These are phyloP conservation scores for Cyrtorhinus lividipennis DNA, from an alignment of 1,140 invertebrate species.

Conservation along the genomic window DNA sequence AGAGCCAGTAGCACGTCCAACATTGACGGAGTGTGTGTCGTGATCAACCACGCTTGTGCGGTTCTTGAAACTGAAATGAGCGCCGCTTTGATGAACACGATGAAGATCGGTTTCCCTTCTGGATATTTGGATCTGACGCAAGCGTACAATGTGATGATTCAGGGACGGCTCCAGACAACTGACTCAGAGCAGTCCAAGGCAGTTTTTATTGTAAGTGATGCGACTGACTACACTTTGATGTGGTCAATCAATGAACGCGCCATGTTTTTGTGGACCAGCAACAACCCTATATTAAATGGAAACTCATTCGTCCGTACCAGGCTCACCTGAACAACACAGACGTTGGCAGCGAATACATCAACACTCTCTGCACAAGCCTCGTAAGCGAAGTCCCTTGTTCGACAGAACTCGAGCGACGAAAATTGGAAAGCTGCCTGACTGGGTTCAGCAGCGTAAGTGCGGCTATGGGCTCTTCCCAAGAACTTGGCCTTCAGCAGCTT, in stretches of 20 bases:
- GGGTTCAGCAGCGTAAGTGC: constrained; percentile 59
- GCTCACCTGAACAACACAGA: constrained; percentile 90
- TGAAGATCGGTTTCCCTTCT: constrained; percentile 72
- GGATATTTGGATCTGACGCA: constrained; percentile 70
- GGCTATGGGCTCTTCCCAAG: constrained; percentile 60
- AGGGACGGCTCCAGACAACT: constrained; percentile 57
- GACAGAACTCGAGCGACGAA: constrained; percentile 42
- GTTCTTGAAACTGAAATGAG: constrained; percentile 78
- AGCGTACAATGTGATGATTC: constrained; percentile 62
- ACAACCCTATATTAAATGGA: no score
- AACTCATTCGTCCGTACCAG: constrained; percentile 39
- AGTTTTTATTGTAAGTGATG: constrained; percentile 53
- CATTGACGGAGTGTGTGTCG: constrained; percentile 89
- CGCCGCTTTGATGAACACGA: constrained; percentile 52
- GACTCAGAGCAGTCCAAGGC: constrained; percentile 62
- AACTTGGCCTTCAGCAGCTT: constrained; percentile 75
- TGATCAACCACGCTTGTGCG: constrained; percentile 84
- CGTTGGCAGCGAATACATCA: constrained; percentile 76
- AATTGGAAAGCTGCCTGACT: constrained; percentile 58
- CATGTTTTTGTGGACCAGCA: no score
- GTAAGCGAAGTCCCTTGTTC: constrained; percentile 52
- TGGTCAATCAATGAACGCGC: no score
- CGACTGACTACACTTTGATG: no score
- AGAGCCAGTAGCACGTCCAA: constrained; percentile 77
- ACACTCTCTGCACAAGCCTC: constrained; percentile 57